Evolutionary conservation across 2,797 vertebrate genomes (phyloP).

Genomic region (Sebastes oblongus): DNA sequence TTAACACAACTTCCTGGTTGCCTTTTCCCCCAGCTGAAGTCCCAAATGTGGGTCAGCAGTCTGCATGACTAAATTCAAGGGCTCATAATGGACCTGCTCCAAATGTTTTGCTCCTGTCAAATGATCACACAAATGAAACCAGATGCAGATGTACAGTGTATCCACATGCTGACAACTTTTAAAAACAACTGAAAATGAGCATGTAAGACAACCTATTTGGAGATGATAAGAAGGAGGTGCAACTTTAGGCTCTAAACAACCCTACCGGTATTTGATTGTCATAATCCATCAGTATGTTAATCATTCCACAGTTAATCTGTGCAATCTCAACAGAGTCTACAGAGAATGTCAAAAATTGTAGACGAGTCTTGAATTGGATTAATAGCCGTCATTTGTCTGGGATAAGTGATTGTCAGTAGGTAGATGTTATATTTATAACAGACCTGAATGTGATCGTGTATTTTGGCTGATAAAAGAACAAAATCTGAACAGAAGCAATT

Average conservation of each 20-base stretch:
- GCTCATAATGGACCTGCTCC: constrained; percentile 34
- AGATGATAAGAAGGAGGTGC: background rate
- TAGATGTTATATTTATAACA: background rate
- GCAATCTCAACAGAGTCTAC: constrained; percentile 3
- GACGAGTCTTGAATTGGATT: constrained; percentile 7
- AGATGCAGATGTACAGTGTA: background rate
- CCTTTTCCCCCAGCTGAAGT: constrained; percentile 47
- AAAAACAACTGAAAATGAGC: background rate
- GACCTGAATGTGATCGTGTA: background rate
- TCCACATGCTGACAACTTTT: background rate
- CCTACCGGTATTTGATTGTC: background rate
- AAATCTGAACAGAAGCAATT: background rate
- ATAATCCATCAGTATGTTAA: background rate
- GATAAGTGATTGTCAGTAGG: background rate
- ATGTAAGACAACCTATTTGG: background rate
- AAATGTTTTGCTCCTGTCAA: constrained; percentile 48
- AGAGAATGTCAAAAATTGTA: background rate
- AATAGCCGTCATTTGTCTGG: background rate
- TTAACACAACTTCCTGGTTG: constrained; percentile 60
- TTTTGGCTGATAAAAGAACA: background rate
- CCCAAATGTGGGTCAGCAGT: constrained; percentile 73
- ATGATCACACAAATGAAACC: constrained; percentile 18
- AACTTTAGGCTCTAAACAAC: constrained; percentile 17
- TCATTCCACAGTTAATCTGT: constrained; percentile 13
- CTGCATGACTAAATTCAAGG: constrained; percentile 68